phyloP scores from a whole-genome alignment of 1,140 invertebrate genomes.

The Palaemon carinicauda region DNA sequence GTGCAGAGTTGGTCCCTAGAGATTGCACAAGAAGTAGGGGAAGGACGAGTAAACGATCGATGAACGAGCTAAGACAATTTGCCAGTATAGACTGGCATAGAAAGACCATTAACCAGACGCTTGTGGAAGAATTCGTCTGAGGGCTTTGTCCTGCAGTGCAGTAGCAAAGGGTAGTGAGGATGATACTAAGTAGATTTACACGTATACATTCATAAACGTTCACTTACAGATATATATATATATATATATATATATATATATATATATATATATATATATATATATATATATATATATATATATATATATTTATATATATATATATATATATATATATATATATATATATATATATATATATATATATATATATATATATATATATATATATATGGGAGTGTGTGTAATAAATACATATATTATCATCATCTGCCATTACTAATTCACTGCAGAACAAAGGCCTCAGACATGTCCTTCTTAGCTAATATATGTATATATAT shows the following conservation, averaged over 20 bases:
- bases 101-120: too few species aligned
- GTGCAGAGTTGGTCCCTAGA: too few species aligned
- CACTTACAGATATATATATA: slow-evolving; percentile 3
- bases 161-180: too few species aligned
- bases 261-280: slow-evolving; percentile 12
- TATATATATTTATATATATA: slow-evolving; percentile 13
- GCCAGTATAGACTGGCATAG: too few species aligned
- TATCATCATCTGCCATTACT: too few species aligned
- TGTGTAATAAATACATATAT: not conserved
- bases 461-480: too few species aligned
- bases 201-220: not conserved
- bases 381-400: not conserved
- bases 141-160: too few species aligned
- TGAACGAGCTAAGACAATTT: too few species aligned
- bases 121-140: too few species aligned
- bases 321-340: slow-evolving; percentile 10
- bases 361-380: not conserved
- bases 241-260: slow-evolving; percentile 17
- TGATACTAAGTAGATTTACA: not conserved
- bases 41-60: too few species aligned
- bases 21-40: too few species aligned
- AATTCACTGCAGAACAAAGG: too few species aligned
- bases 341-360: slow-evolving; percentile 3
- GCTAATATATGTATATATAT: not conserved
- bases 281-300: not conserved